Conservation (phyloP, 2,113 vertebrate genomes). For the Apodemus sylvaticus region DNA sequence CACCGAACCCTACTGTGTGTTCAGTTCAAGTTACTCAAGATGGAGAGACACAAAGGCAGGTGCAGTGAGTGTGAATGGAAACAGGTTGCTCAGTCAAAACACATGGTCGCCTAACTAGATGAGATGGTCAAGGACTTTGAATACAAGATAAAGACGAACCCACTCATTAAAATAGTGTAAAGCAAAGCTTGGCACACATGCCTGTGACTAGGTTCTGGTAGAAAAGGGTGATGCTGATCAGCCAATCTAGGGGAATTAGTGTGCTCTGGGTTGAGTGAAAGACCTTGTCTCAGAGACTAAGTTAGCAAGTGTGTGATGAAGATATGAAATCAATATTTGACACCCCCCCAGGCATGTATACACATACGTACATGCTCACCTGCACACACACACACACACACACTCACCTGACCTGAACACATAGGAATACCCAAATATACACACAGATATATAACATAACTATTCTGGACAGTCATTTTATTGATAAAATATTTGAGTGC, state of each 20-base stretch:
- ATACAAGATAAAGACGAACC: neutral
- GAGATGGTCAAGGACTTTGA: neutral
- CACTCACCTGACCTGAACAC: no score
- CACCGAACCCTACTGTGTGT: rapidly evolving
- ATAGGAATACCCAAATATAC: neutral
- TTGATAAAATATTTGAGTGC: neutral
- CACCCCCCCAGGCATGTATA: no score
- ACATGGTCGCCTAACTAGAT: neutral
- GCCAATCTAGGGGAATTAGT: neutral
- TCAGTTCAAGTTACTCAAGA: neutral
- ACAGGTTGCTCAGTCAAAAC: neutral
- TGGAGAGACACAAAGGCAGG: no score
- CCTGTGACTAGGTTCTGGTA: neutral
- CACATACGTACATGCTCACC: neutral
- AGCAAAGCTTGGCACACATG: neutral
- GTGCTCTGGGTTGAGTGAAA: neutral
- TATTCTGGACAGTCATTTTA: neutral
- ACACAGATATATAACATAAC: neutral
- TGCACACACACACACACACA: neutral
- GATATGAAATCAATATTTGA: neutral
- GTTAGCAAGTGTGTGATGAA: neutral
- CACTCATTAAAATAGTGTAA: neutral
- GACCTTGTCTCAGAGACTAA: neutral
- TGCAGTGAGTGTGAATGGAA: neutral
- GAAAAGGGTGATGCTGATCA: neutral